Evolutionary conservation across 2,888 invertebrate genomes (phyloP).

Genomic region (Troides oblongomaculatus): DNA sequence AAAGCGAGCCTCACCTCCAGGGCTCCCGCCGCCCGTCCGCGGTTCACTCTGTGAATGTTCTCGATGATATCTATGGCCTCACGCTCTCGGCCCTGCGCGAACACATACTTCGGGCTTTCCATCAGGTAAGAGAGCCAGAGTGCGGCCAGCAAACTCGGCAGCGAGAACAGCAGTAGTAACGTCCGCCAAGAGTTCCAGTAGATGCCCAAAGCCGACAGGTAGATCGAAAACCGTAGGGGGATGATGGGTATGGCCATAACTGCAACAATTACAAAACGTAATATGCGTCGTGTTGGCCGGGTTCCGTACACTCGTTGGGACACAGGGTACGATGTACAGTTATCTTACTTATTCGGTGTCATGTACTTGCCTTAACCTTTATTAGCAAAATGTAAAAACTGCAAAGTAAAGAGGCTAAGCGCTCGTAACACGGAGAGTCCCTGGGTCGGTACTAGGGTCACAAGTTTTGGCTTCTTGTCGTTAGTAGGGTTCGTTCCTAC

Average conservation of each 20-base stretch:
- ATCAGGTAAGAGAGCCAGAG: slow-evolving; percentile 78
- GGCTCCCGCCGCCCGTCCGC: slow-evolving; percentile 31
- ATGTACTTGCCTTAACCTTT: too few relatives aligned
- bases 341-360: too few relatives aligned
- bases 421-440: too few relatives aligned
- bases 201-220: slow-evolving; percentile 50
- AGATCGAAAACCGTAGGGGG: slow-evolving; percentile 60
- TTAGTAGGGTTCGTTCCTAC: too few relatives aligned
- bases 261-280: background rate
- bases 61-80: slow-evolving; percentile 71
- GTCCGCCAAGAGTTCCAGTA: slow-evolving; percentile 83
- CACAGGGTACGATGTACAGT: too few relatives aligned
- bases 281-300: too few relatives aligned
- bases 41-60: slow-evolving; percentile 51
- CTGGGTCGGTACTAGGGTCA: too few relatives aligned
- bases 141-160: slow-evolving; percentile 81
- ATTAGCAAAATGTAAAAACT: too few relatives aligned
- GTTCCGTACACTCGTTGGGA: too few relatives aligned
- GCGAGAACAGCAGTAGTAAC: slow-evolving; percentile 76
- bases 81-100: slow-evolving; percentile 77
- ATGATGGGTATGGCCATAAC: slow-evolving; percentile 79
- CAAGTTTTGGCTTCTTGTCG: too few relatives aligned
- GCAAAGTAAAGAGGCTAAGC: too few relatives aligned
- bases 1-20: background rate
- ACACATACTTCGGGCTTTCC: slow-evolving; percentile 87